A percentile compares a stretch with the other conserved stretches of the same genome.
Conservation (phyloP, 2,113 vertebrate genomes). For the Nycticorax nycticorax region DNA sequence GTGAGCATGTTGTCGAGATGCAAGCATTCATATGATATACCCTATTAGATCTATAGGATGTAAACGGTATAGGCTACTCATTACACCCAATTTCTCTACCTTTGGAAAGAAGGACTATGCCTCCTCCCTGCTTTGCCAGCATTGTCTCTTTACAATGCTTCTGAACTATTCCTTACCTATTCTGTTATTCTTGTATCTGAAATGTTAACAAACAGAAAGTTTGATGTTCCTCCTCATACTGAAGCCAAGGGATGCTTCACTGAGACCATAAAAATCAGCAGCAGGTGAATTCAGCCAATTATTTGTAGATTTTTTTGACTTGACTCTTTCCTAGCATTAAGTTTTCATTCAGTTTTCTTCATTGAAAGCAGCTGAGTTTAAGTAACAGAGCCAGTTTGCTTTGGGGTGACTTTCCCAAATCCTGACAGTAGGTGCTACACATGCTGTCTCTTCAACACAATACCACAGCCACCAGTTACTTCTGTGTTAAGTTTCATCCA, state of each 20-base stretch:
- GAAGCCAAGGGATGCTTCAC: not conserved
- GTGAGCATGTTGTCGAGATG: not conserved
- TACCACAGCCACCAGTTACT: not conserved
- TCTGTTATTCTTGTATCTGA: not conserved
- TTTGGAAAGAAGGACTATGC: not conserved
- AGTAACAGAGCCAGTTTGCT: not conserved
- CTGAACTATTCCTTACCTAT: not conserved
- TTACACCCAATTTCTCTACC: not conserved
- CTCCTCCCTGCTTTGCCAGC: fast-evolving
- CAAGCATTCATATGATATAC: not conserved
- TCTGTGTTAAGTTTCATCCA: not conserved
- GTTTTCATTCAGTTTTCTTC: not conserved
- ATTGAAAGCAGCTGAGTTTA: not conserved
- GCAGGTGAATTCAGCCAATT: not conserved
- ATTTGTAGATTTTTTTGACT: not conserved
- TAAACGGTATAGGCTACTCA: not conserved
- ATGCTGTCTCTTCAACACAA: not conserved
- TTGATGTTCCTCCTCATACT: not conserved
- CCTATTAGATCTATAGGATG: not conserved
- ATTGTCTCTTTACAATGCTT: not conserved
- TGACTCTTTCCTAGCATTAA: not conserved
- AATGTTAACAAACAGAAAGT: not conserved
- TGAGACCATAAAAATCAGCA: not conserved
- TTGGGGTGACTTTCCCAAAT: not conserved
- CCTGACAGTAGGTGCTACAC: not conserved